Evolutionary conservation across 1,140 invertebrate species (phyloP), one percentile per base, ranked within the genome.

Genomic region (Drosophila repletoides): DNA sequence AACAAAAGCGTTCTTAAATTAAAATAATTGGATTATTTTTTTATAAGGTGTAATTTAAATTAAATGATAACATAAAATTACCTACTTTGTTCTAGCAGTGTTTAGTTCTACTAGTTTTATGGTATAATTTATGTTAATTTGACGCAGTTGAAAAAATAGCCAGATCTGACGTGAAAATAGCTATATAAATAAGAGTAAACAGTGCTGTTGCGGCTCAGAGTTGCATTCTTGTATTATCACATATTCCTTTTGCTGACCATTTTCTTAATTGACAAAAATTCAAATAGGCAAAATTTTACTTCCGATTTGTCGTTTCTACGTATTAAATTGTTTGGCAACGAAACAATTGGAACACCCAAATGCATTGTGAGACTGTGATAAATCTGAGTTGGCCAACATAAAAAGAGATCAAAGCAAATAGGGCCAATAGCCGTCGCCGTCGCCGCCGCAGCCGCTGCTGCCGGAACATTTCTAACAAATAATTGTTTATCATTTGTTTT

Each of bases 401-500:
- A 83, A 58, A 72, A 76, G 49, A 76, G 79, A 73, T 84, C 77
- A 81, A 67, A 67, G 43, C 63, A 24, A 41, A 52, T 65, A 73
- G 46, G 59, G 68, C 68, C 75, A 70, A 77, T 69, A 65, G 48
- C 21, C 22, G n/a, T n/a, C n/a, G n/a, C n/a, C n/a, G n/a, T n/a
- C n/a, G n/a, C n/a, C n/a, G n/a, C n/a, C n/a, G n/a, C n/a, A n/a
- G n/a, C n/a, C n/a, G n/a, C n/a, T 43, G 41, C 40, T 26, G 65
- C 46, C 46, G 72, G 45, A 46, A 56, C 60, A 59, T 51, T 72
- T 52, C 34, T 51, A 83, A 80, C 76, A 83, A 81, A 81, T 72
- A 74, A 83, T 76, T 83, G 79, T 81, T 83, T 83, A 83, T 83
- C 79, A 81, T 67, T 81, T 80, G 76, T 81, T 81, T 75, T 59